Conservation (phyloP, 2,797 vertebrate genomes). For the Benthosema pterotum region DNA sequence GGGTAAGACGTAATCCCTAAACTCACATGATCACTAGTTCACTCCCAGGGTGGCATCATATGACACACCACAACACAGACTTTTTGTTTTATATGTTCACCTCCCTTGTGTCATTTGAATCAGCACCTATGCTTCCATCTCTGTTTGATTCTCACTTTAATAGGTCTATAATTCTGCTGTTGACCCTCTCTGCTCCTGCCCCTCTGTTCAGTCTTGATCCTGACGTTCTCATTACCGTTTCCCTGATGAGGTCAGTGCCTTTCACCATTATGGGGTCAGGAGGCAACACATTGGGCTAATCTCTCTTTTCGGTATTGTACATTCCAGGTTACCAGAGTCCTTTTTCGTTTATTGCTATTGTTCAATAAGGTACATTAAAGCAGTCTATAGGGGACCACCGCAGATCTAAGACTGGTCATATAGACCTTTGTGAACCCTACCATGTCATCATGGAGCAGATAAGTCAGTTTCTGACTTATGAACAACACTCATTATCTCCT, state of each 20-base stretch:
- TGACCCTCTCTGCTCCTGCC: neutral
- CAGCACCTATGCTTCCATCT: conserved; percentile 2
- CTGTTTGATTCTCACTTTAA: neutral
- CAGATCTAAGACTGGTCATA: too few species aligned
- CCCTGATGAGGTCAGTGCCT: conserved; percentile 28
- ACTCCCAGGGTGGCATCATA: neutral
- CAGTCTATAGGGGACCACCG: too few species aligned
- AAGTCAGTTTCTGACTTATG: too few species aligned
- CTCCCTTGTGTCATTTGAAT: conserved; percentile 8
- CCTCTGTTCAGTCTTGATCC: too few species aligned
- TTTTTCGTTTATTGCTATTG: too few species aligned
- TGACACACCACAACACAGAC: neutral
- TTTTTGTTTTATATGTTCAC: neutral
- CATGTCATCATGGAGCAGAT: too few species aligned
- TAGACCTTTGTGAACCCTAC: too few species aligned
- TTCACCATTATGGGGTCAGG: conserved; percentile 23
- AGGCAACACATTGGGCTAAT: conserved; percentile 14
- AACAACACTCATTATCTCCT: too few species aligned
- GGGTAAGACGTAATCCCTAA: conserved; percentile 2
- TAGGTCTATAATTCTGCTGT: neutral
- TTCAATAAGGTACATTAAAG: too few species aligned
- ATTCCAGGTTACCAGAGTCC: too few species aligned
- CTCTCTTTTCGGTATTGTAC: too few species aligned
- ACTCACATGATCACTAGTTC: neutral
- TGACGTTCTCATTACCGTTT: conserved; percentile 32